phyloP scores from a whole-genome alignment of 2,888 invertebrate species.

The Eudemis profundana region DNA sequence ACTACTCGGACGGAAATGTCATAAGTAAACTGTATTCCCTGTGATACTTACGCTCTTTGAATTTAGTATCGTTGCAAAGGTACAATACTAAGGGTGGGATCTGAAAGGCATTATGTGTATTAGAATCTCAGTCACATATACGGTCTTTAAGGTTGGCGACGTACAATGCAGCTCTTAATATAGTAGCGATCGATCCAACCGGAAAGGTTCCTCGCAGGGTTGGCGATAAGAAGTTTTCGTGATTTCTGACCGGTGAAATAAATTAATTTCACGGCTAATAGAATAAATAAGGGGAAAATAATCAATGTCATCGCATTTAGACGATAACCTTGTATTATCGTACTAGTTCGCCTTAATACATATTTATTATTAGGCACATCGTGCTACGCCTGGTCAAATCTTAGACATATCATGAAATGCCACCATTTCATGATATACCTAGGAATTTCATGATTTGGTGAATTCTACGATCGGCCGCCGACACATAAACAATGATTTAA shows the following conservation, averaged over 20 bases:
- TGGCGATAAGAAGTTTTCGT: conserved; percentile 1
- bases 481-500: too few species aligned
- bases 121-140: background rate
- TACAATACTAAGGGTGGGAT: background rate
- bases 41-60: background rate
- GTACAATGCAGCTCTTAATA: conserved; percentile 40
- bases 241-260: background rate
- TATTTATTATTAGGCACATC: too few species aligned
- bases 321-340: too few species aligned
- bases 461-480: too few species aligned
- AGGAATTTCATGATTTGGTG: too few species aligned
- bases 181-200: conserved; percentile 37
- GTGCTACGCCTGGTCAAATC: too few species aligned
- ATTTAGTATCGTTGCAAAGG: background rate
- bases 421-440: too few species aligned
- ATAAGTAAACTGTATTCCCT: background rate
- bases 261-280: background rate
- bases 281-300: too few species aligned
- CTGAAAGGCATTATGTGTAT: background rate
- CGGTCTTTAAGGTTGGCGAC: background rate
- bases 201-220: conserved; percentile 33
- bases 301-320: too few species aligned
- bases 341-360: too few species aligned
- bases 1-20: background rate
- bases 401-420: too few species aligned